Conservation (phyloP, 2,113 vertebrate species). For the Oplegnathus fasciatus region DNA sequence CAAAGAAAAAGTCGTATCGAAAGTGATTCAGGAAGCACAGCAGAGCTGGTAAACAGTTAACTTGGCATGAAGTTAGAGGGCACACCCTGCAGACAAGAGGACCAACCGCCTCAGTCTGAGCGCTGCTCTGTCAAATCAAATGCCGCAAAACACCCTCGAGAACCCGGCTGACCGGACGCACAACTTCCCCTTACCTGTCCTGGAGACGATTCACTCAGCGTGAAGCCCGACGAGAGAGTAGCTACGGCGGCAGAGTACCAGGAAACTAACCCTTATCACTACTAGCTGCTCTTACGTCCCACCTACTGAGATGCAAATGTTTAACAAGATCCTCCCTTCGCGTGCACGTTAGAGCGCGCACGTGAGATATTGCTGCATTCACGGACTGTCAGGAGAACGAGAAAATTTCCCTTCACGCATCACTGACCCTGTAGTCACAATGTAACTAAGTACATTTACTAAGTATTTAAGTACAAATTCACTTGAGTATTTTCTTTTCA, state of each 20-base stretch:
- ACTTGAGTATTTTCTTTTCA: no score
- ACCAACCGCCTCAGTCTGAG: background rate
- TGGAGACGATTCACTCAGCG: background rate
- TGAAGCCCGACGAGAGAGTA: background rate
- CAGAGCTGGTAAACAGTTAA: background rate
- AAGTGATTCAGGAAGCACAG: slow-evolving; percentile 21
- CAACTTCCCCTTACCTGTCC: slow-evolving; percentile 53
- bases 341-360: background rate
- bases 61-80: slow-evolving; percentile 14
- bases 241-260: background rate
- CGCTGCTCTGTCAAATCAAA: background rate
- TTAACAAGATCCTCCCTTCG: background rate
- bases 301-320: slow-evolving; percentile 29
- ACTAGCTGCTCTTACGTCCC: slow-evolving; percentile 16
- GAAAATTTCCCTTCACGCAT: background rate
- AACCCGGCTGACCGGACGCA: fast-evolving
- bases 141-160: background rate
- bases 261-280: slow-evolving; percentile 1
- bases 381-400: background rate
- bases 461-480: no score
- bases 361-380: slow-evolving; percentile 38
- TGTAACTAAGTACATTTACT: no score
- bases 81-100: slow-evolving; percentile 61
- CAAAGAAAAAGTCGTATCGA: background rate
- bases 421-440: no score